Evolutionary conservation across 2,797 vertebrate genomes (phyloP).

Genomic region (Diplodus sargus): DNA sequence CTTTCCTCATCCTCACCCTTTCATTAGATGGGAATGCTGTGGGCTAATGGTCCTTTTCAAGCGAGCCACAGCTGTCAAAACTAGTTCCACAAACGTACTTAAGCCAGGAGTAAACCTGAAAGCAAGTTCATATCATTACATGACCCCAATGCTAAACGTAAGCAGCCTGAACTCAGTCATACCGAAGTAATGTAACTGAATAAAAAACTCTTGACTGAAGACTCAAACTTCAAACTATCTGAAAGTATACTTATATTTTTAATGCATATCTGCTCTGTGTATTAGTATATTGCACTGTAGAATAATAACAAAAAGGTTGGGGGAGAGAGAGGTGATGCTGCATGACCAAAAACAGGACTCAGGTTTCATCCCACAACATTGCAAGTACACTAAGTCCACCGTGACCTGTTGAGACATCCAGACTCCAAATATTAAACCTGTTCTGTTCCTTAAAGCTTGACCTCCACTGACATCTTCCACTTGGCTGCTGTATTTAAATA

Average conservation of each 20-base stretch:
- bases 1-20: slow-evolving; percentile 65
- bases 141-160: not conserved
- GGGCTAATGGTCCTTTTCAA: slow-evolving; percentile 64
- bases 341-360: slow-evolving; percentile 21
- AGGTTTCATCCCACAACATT: slow-evolving; percentile 35
- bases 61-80: slow-evolving; percentile 58
- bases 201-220: not conserved
- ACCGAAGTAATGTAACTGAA: slow-evolving; percentile 5
- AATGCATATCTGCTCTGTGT: slow-evolving; percentile 11
- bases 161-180: not conserved
- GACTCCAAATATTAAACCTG: slow-evolving; percentile 39
- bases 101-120: slow-evolving; percentile 38
- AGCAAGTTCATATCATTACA: slow-evolving; percentile 28
- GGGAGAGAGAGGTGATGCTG: slow-evolving; percentile 5
- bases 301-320: slow-evolving; percentile 7
- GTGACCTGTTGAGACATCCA: slow-evolving; percentile 3
- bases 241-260: not conserved
- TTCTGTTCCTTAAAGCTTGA: slow-evolving; percentile 35
- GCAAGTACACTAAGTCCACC: slow-evolving; percentile 21
- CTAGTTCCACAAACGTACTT: slow-evolving; percentile 36
- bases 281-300: not conserved
- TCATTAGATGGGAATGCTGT: slow-evolving; percentile 75
- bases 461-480: slow-evolving; percentile 52
- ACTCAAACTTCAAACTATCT: not conserved
- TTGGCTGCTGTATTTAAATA: slow-evolving; percentile 53